A percentile compares a stretch with the other conserved stretches of the same genome.
Evolutionary conservation across 2,113 vertebrate species (phyloP).

Genomic region (Silurus meridionalis): DNA sequence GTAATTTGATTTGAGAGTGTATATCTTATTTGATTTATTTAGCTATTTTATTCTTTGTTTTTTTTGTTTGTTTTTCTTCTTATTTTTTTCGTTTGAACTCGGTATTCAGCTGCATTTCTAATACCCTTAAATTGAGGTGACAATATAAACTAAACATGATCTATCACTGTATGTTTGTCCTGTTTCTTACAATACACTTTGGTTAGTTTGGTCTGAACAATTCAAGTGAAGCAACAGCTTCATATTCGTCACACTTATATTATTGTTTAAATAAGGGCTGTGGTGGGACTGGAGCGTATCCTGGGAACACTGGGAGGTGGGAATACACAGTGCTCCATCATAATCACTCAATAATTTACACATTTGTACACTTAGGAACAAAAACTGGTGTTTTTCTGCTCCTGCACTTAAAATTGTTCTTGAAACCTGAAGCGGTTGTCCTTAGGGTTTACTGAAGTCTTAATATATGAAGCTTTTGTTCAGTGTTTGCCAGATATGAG

Average conservation of each 20-base stretch:
- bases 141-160: constrained; percentile 71
- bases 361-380: no score
- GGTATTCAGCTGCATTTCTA: constrained; percentile 75
- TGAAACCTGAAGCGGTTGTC: not conserved
- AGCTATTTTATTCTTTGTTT: constrained; percentile 35
- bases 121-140: constrained; percentile 69
- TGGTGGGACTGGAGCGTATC: not conserved
- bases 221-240: not conserved
- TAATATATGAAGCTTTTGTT: not conserved
- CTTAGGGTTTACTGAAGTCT: not conserved
- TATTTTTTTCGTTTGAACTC: constrained; percentile 63
- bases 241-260: not conserved
- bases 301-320: not conserved
- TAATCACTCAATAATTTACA: not conserved
- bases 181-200: not conserved
- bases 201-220: not conserved
- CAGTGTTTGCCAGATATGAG: no score
- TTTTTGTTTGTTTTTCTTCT: constrained; percentile 43
- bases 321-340: not conserved
- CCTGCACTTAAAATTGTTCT: not conserved
- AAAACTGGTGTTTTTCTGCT: not conserved
- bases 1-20: constrained; percentile 68
- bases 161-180: constrained; percentile 41
- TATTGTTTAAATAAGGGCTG: not conserved
- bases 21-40: constrained; percentile 66